These are phyloP conservation scores for Oreochromis grahami DNA, from an alignment of 2,797 vertebrate genomes.

Conservation along the genomic window DNA sequence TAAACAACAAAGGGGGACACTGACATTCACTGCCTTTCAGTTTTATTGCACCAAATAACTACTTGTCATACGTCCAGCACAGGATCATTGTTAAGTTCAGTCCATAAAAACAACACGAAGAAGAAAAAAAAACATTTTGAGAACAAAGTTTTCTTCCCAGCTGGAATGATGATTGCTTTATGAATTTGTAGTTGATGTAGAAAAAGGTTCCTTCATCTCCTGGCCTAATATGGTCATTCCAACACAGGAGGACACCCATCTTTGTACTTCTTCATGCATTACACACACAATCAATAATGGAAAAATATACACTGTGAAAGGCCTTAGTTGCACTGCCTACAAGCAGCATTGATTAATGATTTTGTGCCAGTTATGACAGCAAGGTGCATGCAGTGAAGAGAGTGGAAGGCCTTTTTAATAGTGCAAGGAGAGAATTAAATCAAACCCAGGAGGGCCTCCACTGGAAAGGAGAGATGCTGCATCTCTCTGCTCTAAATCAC, in stretches of 20 bases:
- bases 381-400: conserved; percentile 74
- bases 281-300: conserved; percentile 78
- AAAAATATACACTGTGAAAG: conserved; percentile 71
- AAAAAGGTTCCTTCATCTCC: conserved; percentile 45
- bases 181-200: conserved; percentile 39
- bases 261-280: conserved; percentile 67
- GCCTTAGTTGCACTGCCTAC: conserved; percentile 62
- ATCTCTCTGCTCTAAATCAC: conserved; percentile 74
- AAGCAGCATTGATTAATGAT: conserved; percentile 78
- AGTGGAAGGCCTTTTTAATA: conserved; percentile 78
- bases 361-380: conserved; percentile 82
- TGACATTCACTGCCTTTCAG: conserved; percentile 82
- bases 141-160: conserved; percentile 35
- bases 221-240: conserved; percentile 68
- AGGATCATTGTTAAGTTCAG: conserved; percentile 31
- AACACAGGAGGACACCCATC: conserved; percentile 63
- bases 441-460: conserved; percentile 77
- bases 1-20: conserved; percentile 83
- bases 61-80: conserved; percentile 36
- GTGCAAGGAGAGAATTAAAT: conserved; percentile 78
- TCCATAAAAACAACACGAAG: conserved; percentile 1
- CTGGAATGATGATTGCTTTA: conserved; percentile 34
- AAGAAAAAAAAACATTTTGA: conserved; percentile 37
- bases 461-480: conserved; percentile 69
- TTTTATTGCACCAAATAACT: conserved; percentile 71